Evolutionary conservation across 2,113 vertebrate genomes (phyloP), one percentile per base, ranked within the genome.

Genomic region (Panurus biarmicus): DNA sequence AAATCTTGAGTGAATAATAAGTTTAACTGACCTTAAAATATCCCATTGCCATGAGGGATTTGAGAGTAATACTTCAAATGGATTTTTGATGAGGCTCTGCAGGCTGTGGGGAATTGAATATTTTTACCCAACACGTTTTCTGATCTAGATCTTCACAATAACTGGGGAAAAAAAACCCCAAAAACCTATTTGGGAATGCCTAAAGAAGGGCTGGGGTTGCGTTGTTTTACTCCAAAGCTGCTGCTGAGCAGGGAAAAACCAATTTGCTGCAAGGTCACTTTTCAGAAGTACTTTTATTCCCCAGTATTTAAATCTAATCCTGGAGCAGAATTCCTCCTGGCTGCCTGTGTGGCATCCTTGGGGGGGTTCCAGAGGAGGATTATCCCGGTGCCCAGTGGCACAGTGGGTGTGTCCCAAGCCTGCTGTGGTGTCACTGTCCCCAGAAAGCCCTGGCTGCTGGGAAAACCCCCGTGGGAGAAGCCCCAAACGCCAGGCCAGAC

Each of bases 21-120:
- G 89, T 96, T 95, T 92, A 94, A 94, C 94, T 95, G 95, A 96
- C 96, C 96, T 95, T 93, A 92, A 94, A 96, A 93, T 90, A 93
- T 91, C 94, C 84, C 72, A 70, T 96, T 95, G 94, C 95, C 84
- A 60, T 40, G 33, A 91, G 88, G 92, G 94, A 95, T 95, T 93
- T 88, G 60, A 76, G 90, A 96, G 78, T 78, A 94, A 95, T 87
- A 89, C 93, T 96, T 96, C 91, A 94, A 84, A 95, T 92, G 91
- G 89, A 54, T 84, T 94, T 93, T 92, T 92, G 80, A 87, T 83
- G 53, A 83, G 70, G 91, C 78, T 89, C 56, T 91, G 72, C 72
- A 65, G 82, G 72, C 75, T 38, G 69, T 33, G 85, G 60, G 95
- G 92, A 95, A 88, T 83, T 84, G 89, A 93, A 88, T 62, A 66